A percentile compares a stretch with the other conserved stretches of the same genome.
phyloP scores from a whole-genome alignment of 2,888 invertebrate species.

The Parnassius smintheus region DNA sequence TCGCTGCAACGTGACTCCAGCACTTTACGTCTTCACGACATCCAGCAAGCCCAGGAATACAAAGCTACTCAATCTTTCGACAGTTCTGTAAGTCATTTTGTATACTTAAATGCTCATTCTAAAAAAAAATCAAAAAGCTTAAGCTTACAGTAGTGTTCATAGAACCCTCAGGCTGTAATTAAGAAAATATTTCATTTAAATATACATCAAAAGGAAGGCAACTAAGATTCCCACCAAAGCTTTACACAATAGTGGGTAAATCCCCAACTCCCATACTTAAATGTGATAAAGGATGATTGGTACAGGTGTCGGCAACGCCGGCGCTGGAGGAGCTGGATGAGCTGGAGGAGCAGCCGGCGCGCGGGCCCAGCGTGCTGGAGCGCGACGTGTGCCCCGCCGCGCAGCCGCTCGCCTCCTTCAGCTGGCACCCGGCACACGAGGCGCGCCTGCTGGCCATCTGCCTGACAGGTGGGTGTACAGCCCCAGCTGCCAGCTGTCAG shows the following conservation, averaged over 20 bases:
- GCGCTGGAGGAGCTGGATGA: constrained; percentile 56
- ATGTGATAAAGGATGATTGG: not conserved
- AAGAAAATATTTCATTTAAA: too few species aligned
- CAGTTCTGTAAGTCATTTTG: constrained; percentile 38
- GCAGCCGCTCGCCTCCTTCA: constrained; percentile 85
- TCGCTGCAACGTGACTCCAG: constrained; percentile 90
- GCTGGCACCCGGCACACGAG: constrained; percentile 93
- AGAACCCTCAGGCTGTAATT: too few species aligned
- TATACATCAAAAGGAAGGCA: too few species aligned
- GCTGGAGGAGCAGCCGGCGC: constrained; percentile 47
- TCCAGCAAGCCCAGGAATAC: constrained; percentile 75
- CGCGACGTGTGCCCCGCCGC: constrained; percentile 60
- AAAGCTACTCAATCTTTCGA: constrained; percentile 39
- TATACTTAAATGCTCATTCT: too few species aligned
- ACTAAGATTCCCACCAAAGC: too few species aligned
- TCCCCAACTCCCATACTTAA: too few species aligned
- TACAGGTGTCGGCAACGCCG: constrained; percentile 35
- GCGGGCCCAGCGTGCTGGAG: constrained; percentile 51
- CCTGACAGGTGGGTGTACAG: constrained; percentile 61
- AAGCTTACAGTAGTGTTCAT: too few species aligned
- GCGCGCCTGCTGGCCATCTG: constrained; percentile 87
- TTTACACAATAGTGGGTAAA: too few species aligned
- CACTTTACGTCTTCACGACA: constrained; percentile 91
- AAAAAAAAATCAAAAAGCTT: too few species aligned
- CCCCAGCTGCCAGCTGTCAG: too few species aligned